Evolutionary conservation across 2,113 vertebrate genomes (phyloP).

Genomic region (Cottus gobio): DNA sequence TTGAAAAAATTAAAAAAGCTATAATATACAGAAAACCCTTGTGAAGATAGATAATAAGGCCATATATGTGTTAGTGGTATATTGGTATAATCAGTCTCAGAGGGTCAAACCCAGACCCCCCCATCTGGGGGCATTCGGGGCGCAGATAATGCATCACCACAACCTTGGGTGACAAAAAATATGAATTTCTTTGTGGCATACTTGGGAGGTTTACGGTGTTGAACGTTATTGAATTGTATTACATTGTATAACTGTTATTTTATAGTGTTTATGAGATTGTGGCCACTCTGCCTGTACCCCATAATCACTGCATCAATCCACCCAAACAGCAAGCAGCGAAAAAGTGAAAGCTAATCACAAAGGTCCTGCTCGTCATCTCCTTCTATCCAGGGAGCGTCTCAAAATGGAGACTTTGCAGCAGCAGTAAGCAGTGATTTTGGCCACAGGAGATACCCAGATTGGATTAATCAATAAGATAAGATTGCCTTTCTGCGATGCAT

Average conservation of each 20-base stretch:
- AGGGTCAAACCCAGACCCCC: too few relatives aligned
- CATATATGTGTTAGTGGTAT: too few relatives aligned
- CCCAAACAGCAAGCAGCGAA: slow-evolving; percentile 17
- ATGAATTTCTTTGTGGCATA: not conserved
- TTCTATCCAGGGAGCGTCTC: slow-evolving; percentile 33
- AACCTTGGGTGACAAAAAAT: not conserved
- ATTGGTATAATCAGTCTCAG: too few relatives aligned
- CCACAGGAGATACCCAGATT: slow-evolving; percentile 49
- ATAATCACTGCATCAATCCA: slow-evolving; percentile 17
- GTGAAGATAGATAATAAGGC: too few relatives aligned
- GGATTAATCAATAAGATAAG: slow-evolving; percentile 68
- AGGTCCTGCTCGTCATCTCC: slow-evolving; percentile 14
- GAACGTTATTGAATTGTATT: not conserved
- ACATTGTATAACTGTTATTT: not conserved
- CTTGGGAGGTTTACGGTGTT: not conserved
- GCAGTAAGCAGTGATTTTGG: slow-evolving; percentile 49
- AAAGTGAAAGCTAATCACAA: slow-evolving; percentile 36
- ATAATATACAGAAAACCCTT: too few relatives aligned
- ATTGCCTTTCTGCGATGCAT: slow-evolving; percentile 60
- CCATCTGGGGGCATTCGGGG: too few relatives aligned
- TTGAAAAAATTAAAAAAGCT: too few relatives aligned
- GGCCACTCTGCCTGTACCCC: slow-evolving; percentile 6
- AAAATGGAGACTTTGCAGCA: slow-evolving; percentile 53
- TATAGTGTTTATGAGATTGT: not conserved
- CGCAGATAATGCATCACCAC: not conserved